phyloP scores from a whole-genome alignment of 2,113 vertebrate species.

The Ardeotis arabs region DNA sequence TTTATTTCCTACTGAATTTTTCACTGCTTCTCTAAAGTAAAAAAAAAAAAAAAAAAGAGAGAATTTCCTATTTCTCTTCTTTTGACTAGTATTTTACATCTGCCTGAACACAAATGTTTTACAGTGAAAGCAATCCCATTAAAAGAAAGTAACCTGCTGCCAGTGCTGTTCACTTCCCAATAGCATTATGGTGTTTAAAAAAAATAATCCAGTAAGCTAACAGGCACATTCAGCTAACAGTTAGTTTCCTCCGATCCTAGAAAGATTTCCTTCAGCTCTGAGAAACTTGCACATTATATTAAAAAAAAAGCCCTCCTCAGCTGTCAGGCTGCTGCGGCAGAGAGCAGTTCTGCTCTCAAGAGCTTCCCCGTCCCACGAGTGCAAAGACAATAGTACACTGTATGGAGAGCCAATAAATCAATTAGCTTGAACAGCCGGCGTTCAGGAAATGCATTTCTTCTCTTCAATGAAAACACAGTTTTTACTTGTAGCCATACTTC shows the following conservation, averaged over 20 bases:
- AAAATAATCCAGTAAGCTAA: slow-evolving; percentile 71
- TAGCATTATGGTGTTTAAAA: slow-evolving; percentile 55
- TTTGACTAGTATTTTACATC: slow-evolving; percentile 61
- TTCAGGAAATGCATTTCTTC: slow-evolving; percentile 86
- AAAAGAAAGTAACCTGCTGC: slow-evolving; percentile 30
- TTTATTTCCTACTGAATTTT: slow-evolving; percentile 62
- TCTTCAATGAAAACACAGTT: slow-evolving; percentile 79
- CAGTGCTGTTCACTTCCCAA: slow-evolving; percentile 41
- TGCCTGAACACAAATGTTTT: slow-evolving; percentile 59
- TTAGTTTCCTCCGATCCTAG: slow-evolving; percentile 39
- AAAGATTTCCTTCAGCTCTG: not conserved
- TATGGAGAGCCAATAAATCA: slow-evolving; percentile 92
- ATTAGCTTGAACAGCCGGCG: slow-evolving; percentile 83
- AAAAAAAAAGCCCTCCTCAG: slow-evolving; percentile 71
- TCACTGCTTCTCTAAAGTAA: not conserved
- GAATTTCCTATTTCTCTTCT: slow-evolving; percentile 56
- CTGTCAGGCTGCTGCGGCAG: slow-evolving; percentile 82
- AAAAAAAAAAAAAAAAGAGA: not conserved
- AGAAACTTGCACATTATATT: slow-evolving; percentile 63
- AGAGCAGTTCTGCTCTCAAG: slow-evolving; percentile 83
- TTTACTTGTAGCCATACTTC: slow-evolving; percentile 77
- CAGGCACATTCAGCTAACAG: slow-evolving; percentile 33
- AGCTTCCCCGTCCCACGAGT: slow-evolving; percentile 83
- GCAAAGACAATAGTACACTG: slow-evolving; percentile 86
- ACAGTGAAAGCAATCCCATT: slow-evolving; percentile 51